phyloP scores from a whole-genome alignment of 2,888 invertebrate genomes.

The Ophonus ardosiacus region DNA sequence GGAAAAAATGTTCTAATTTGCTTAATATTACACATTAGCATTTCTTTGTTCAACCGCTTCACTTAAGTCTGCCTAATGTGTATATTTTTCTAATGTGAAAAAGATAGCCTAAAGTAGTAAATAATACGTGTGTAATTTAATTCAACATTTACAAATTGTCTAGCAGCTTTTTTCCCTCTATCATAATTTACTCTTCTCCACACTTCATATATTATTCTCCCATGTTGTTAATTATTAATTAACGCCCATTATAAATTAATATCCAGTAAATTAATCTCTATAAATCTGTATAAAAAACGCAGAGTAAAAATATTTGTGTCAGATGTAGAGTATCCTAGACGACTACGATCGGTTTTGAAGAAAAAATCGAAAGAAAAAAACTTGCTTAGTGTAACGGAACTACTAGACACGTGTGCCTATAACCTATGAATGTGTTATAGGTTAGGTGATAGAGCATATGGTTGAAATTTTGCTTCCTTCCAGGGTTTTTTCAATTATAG shows the following conservation, averaged over 20 bases:
- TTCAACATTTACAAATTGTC: conserved; percentile 25
- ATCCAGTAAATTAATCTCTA: conserved; percentile 30
- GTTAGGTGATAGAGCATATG: not conserved
- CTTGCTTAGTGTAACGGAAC: conserved; percentile 50
- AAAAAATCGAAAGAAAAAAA: conserved; percentile 39
- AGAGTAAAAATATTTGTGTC: conserved; percentile 48
- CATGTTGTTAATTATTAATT: conserved; percentile 42
- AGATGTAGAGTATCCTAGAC: conserved; percentile 16
- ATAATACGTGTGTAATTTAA: conserved; percentile 29
- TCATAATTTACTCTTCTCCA: not conserved
- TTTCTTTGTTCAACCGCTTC: not conserved
- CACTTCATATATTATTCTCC: not conserved
- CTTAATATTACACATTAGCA: too few species aligned
- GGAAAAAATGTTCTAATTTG: too few species aligned
- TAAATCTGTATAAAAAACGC: conserved; percentile 6
- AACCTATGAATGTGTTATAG: conserved; percentile 27
- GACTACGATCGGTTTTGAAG: conserved; percentile 41
- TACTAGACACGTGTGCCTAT: conserved; percentile 26
- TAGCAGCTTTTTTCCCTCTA: not conserved
- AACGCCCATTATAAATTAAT: conserved; percentile 8
- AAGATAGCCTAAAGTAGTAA: not conserved
- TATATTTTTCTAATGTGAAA: not conserved
- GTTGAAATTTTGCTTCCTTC: not conserved
- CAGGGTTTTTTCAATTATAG: too few species aligned
- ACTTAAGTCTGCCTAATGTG: not conserved